Percentiles rank a stretch among this genome's conserved stretches.
Conservation (phyloP, 1,140 invertebrate genomes). For the Achatina immaculata region DNA sequence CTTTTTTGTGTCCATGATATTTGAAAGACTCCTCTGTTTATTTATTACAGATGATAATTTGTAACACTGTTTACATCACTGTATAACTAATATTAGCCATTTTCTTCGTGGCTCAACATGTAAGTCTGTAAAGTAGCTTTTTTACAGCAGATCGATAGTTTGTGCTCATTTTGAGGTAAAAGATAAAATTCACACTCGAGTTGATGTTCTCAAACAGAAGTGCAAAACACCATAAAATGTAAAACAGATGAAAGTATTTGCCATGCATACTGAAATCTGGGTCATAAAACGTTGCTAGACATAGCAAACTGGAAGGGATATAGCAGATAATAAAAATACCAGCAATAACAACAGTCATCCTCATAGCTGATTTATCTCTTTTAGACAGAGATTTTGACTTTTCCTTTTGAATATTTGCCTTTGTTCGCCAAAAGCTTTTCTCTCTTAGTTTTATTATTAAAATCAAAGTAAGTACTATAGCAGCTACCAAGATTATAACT, state of each 20-base stretch:
- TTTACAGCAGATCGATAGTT: no score
- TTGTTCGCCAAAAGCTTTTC: background rate
- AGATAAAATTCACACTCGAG: conserved; percentile 1
- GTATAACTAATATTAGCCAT: no score
- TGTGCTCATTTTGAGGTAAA: background rate
- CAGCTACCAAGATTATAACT: background rate
- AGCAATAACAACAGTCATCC: background rate
- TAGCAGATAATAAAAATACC: background rate
- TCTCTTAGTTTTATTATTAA: background rate
- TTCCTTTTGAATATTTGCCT: background rate
- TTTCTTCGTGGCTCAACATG: no score
- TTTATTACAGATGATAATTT: no score
- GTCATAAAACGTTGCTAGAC: background rate
- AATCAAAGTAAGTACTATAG: background rate
- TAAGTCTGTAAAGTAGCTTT: no score
- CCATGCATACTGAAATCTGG: background rate
- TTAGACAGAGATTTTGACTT: background rate
- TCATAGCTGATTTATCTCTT: conserved; percentile 2
- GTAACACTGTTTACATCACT: no score
- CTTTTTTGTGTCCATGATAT: no score
- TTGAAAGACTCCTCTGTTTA: no score
- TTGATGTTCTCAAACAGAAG: background rate
- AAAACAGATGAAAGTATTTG: background rate
- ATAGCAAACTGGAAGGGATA: background rate
- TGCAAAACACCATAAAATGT: background rate